Evolutionary conservation across 2,113 vertebrate species (phyloP).

Genomic region (Cavia aperea): DNA sequence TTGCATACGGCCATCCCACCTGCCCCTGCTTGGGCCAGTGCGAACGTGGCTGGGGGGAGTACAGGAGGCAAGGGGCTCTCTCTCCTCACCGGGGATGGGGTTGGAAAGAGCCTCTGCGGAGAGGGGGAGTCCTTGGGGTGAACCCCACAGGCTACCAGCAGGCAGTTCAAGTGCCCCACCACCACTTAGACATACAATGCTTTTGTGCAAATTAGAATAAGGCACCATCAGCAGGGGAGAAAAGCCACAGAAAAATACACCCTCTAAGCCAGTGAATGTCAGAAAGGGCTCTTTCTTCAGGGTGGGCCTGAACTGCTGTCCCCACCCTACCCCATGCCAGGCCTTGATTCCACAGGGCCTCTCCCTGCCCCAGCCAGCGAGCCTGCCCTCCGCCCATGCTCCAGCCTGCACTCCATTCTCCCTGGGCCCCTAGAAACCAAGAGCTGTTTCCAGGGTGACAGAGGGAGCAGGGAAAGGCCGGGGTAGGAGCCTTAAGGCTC

Average conservation of each 20-base stretch:
- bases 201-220: not conserved
- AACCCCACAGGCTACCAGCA: not conserved
- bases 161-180: not conserved
- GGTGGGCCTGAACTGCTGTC: not conserved
- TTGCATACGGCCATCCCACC: not conserved
- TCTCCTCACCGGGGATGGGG: not conserved
- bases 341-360: not conserved
- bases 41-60: not conserved
- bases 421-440: not conserved
- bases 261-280: not conserved
- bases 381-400: not conserved
- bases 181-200: not conserved
- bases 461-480: not conserved
- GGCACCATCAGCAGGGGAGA: not conserved
- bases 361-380: not conserved
- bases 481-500: not conserved
- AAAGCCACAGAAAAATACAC: not conserved
- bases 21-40: not conserved
- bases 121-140: no score
- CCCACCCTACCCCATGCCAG: not conserved
- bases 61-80: not conserved
- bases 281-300: not conserved
- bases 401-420: not conserved
- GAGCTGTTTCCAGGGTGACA: constrained; percentile 46
- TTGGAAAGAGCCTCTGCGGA: not conserved